Base-by-base conservation (phyloP, 2,888 invertebrate genomes). In the Drymonia ruficornis region DNA sequence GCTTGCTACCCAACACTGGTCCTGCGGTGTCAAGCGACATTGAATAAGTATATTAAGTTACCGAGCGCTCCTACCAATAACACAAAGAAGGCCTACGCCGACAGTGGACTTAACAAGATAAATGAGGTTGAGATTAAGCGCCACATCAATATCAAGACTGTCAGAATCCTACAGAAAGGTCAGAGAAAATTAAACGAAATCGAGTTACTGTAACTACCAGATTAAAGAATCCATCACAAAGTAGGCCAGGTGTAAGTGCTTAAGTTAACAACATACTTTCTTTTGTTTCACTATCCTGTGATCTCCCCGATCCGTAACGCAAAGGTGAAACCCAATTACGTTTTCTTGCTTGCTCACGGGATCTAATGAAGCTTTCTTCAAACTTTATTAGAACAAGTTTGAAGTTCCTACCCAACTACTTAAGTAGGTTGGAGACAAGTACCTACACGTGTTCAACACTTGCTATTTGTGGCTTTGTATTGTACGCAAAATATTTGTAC, bases 281-380 rank as follows among this genome's bases (percentile, higher is more conserved):
- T 74, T 74, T 73, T 69, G 66, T 67, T 75, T 70, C 70, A 72
- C 65, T 61, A 53, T 63, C 62, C 71, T 66, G 65, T 73, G 77
- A 81, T 81, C 79, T 76, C 72, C 75, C 65, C 70, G 67, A 63
- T 65, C 67, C 64, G 65, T 60, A 71, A 78, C 67, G 67, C 73
- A 72, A 76, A 74, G 70, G 67, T 66, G 67, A 63, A 62, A 65
- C 65, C 65, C 65, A 72, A 74, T 79, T 78, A 74, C 73, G 67
- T 67, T 80, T 78, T 76, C 74, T 76, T 82, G 84, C 83, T 68
- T 59, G 68, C 72, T 84, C 84, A 83, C 73, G 71, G 62, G 65
- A 61, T 71, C 72, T 84, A 83, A 86, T 81, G 76, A 80, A 76
- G 69, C 71, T 66, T 64, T 59, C 55, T 61, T 50, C 56, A 57